Evolutionary conservation across 2,113 vertebrate genomes (phyloP).

Genomic region (Andinoacara biseriatus): DNA sequence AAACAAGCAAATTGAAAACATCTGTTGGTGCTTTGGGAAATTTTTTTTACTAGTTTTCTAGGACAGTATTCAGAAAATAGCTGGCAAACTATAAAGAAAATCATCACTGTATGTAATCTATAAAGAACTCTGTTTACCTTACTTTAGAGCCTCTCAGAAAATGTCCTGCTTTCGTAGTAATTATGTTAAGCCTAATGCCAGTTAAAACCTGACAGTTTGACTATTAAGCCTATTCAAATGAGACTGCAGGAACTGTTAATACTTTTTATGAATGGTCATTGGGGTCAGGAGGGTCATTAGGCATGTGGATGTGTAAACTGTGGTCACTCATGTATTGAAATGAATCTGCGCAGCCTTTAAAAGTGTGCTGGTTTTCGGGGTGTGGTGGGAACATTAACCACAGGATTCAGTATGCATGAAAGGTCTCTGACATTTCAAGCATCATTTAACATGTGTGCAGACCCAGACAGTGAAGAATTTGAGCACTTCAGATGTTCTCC

Average conservation of each 20-base stretch:
- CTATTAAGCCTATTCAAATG: background rate
- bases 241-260: background rate
- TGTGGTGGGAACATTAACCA: background rate
- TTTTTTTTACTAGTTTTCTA: too few relatives aligned
- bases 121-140: background rate
- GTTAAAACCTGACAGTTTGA: background rate
- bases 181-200: background rate
- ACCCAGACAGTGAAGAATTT: background rate
- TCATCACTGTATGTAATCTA: background rate
- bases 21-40: too few relatives aligned
- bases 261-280: background rate
- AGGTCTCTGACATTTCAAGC: background rate
- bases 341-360: background rate
- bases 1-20: too few relatives aligned
- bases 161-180: background rate
- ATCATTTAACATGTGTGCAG: background rate
- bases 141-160: slow-evolving; percentile 1
- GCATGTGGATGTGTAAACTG: background rate
- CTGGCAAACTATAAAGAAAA: background rate
- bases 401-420: background rate
- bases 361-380: background rate
- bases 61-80: background rate
- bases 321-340: background rate
- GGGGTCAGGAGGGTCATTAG: background rate
- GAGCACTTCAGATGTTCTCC: background rate